Evolutionary conservation across 1,140 invertebrate genomes (phyloP).

Genomic region (Drosophila orena): DNA sequence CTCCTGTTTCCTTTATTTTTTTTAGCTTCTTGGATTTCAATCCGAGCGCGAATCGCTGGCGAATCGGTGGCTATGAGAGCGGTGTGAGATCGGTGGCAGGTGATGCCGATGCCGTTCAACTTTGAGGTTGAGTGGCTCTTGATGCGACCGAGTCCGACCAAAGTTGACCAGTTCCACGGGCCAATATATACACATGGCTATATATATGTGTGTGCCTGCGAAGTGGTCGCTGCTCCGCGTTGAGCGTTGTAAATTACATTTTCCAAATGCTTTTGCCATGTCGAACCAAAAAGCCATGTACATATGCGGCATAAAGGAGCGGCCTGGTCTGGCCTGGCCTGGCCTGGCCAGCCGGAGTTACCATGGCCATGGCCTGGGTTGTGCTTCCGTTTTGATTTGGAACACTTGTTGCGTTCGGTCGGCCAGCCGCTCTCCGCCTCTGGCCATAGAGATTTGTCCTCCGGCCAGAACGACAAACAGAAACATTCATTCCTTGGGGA

Average conservation of each 20-base stretch:
- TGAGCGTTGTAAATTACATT: constrained; percentile 84
- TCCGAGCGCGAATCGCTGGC: constrained; percentile 13
- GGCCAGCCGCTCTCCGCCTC: constrained; percentile 4
- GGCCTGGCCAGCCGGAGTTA: neutral
- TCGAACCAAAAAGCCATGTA: constrained; percentile 80
- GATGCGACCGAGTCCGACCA: constrained; percentile 43
- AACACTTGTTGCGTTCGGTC: constrained; percentile 64
- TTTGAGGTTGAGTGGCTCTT: constrained; percentile 61
- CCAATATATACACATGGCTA: neutral
- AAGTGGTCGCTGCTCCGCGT: constrained; percentile 38
- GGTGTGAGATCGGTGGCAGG: constrained; percentile 79
- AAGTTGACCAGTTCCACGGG: constrained; percentile 55
- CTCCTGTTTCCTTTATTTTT: constrained; percentile 14
- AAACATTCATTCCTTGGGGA: constrained; percentile 73
- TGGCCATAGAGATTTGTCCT: constrained; percentile 65
- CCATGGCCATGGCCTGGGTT: neutral
- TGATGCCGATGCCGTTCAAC: constrained; percentile 63
- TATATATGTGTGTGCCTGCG: constrained; percentile 3
- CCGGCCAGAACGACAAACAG: constrained; percentile 39
- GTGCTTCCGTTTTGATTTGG: constrained; percentile 79
- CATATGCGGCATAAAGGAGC: constrained; percentile 75
- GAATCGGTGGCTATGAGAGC: constrained; percentile 22
- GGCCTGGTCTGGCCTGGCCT: constrained; percentile 15
- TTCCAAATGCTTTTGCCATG: constrained; percentile 84
- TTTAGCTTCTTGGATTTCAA: constrained; percentile 18